These are phyloP conservation scores for Malacosoma neustria DNA, from an alignment of 2,888 invertebrate species.

Conservation along the genomic window DNA sequence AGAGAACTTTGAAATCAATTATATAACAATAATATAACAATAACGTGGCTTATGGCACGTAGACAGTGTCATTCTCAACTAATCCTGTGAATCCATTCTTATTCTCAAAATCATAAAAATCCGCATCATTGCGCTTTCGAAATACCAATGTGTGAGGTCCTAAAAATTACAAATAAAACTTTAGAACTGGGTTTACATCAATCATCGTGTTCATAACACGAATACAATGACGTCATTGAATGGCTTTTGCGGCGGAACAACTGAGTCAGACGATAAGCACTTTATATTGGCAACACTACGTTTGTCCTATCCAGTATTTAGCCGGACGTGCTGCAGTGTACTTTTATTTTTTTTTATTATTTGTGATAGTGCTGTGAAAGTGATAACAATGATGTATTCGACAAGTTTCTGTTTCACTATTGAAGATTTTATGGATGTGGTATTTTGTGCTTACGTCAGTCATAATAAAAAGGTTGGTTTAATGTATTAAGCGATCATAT, in stretches of 20 bases:
- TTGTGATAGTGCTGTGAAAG: conserved; percentile 7
- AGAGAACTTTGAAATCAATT: too few species aligned
- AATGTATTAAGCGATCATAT: conserved; percentile 1
- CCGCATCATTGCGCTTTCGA: conserved; percentile 3
- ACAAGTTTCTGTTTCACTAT: conserved; percentile 48
- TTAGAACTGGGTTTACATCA: background rate
- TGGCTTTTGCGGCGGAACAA: conserved; percentile 9
- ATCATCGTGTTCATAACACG: background rate
- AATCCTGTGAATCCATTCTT: too few species aligned
- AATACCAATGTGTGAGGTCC: background rate
- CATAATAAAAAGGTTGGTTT: conserved; percentile 39
- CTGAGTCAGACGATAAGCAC: conserved; percentile 15
- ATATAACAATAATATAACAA: too few species aligned
- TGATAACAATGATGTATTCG: conserved; percentile 38
- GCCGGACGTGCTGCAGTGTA: conserved; percentile 4
- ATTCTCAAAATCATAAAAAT: too few species aligned
- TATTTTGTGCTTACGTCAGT: conserved; percentile 49
- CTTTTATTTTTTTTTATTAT: conserved; percentile 8
- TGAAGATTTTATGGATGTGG: conserved; percentile 61
- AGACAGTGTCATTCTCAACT: too few species aligned
- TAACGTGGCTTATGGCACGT: too few species aligned
- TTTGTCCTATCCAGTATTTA: conserved; percentile 5
- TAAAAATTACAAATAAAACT: background rate
- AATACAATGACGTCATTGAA: conserved; percentile 16
- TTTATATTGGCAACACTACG: conserved; percentile 17